Base-by-base conservation (phyloP, 2,797 vertebrate genomes). In the Clarias laeviceps region DNA sequence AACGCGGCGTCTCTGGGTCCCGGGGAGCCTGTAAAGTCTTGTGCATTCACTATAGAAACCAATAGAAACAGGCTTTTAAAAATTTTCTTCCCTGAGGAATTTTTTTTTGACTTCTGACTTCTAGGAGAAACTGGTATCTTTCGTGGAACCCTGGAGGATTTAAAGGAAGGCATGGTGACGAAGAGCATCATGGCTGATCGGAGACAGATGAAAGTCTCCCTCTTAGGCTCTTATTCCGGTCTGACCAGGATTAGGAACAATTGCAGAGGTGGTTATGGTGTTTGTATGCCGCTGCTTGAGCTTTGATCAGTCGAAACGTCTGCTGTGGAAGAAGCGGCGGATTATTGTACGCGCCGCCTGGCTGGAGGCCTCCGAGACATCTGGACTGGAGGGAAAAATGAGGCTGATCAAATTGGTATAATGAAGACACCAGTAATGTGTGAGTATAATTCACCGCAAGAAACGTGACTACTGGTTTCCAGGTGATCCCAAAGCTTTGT, bases 301-400 rank as follows among this genome's bases (percentile, higher is more conserved):
- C 66, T 87, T 88, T 85, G 80, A 88, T 83, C 74, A 83, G 54
- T 27, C 37, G 65, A 54, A 22, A 57, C 81, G n/a, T 85, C 54
- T 62, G 66, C 32, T 24, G 18, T 37, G 32, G 22, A 37, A 1
- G 61, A 62, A 65, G 18, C 12, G 57, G 27, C 40, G 18, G 70
- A 69, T 45, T 18, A 78, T 32, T 59, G 59, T 37, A 66, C 54
- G 32, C 22, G 32, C 20, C 18, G 29, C 78, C 84, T 70, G 40
- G 32, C 76, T 77, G 29, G 65, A 69, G 22, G 73, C 45, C 79
- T 81, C 64, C 40, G 62, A 82, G 66, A 66, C 54, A 66, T 82
- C 57, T 82, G 82, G 56, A 6, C 81, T 69, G 29, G 45, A 72
- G 56, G 32, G 32, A 69, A 84, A 68, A 65, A 80, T 22, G 11